These are phyloP conservation scores for Chelonoidis abingdonii DNA, from an alignment of 2,113 vertebrate genomes.

Conservation along the genomic window DNA sequence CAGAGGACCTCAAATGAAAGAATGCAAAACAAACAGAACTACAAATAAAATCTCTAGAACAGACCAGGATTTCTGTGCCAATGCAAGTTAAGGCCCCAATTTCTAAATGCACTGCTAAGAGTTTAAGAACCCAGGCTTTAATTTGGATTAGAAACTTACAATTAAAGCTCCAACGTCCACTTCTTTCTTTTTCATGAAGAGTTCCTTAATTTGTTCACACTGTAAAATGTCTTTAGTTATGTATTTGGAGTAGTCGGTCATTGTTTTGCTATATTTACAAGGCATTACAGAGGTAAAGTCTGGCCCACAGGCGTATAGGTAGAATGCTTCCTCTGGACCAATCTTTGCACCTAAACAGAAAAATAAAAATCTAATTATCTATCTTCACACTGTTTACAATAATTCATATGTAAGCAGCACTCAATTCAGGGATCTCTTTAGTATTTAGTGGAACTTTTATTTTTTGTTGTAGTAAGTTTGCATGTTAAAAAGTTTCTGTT, in stretches of 20 bases:
- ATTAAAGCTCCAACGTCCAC: constrained; percentile 88
- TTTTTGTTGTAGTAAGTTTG: not conserved
- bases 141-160: constrained; percentile 81
- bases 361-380: constrained; percentile 20
- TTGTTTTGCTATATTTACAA: constrained; percentile 91
- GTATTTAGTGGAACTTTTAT: not conserved
- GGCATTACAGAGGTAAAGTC: constrained; percentile 95
- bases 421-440: not conserved
- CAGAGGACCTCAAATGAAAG: not conserved
- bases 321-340: constrained; percentile 91
- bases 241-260: constrained; percentile 88
- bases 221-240: constrained; percentile 90
- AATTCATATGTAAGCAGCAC: not conserved
- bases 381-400: not conserved
- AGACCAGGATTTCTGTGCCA: not conserved
- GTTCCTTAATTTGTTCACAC: constrained; percentile 88
- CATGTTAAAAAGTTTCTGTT: not conserved
- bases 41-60: not conserved
- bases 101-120: not conserved
- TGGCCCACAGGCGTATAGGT: constrained; percentile 91
- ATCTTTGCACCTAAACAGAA: constrained; percentile 87
- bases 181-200: constrained; percentile 89
- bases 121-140: not conserved
- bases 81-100: not conserved
- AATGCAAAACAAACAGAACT: not conserved